Percentiles rank a stretch among this genome's conserved stretches.
These are phyloP conservation scores for Oxygymnocypris stewartii DNA, from an alignment of 2,113 vertebrate species.

Conservation along the genomic window DNA sequence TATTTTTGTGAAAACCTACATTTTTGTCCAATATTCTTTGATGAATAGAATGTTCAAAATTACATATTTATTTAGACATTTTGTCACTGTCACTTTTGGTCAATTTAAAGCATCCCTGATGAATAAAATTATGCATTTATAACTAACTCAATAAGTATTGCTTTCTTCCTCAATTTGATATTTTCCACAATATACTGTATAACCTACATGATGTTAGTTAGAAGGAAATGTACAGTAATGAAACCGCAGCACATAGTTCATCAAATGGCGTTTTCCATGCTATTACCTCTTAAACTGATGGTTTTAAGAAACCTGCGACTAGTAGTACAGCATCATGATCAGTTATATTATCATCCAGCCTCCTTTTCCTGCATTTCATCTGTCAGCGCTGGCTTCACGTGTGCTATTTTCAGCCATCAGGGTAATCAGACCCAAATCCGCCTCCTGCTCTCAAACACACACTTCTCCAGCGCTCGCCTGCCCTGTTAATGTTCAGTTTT, in stretches of 20 bases:
- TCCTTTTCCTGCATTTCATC: constrained; percentile 27
- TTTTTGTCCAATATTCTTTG: too few relatives aligned
- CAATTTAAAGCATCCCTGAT: too few relatives aligned
- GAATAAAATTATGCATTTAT: too few relatives aligned
- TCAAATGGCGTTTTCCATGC: background rate
- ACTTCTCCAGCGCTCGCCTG: constrained; percentile 25
- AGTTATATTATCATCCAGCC: background rate
- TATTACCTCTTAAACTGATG: background rate
- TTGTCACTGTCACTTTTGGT: too few relatives aligned
- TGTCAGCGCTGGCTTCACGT: constrained; percentile 54
- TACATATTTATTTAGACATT: too few relatives aligned
- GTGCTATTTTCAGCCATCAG: constrained; percentile 59
- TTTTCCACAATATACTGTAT: too few relatives aligned
- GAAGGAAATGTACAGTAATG: background rate
- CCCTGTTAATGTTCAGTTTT: constrained; percentile 65
- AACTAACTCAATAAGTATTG: too few relatives aligned
- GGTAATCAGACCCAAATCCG: constrained; percentile 66
- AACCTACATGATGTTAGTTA: background rate
- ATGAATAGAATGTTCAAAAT: too few relatives aligned
- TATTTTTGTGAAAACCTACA: too few relatives aligned
- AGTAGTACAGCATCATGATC: background rate
- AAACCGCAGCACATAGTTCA: background rate
- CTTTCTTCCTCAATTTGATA: too few relatives aligned
- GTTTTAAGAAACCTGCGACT: too few relatives aligned
- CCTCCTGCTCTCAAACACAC: constrained; percentile 50